Base-by-base conservation (phyloP, 2,797 vertebrate species). In the Austrolebias charrua region DNA sequence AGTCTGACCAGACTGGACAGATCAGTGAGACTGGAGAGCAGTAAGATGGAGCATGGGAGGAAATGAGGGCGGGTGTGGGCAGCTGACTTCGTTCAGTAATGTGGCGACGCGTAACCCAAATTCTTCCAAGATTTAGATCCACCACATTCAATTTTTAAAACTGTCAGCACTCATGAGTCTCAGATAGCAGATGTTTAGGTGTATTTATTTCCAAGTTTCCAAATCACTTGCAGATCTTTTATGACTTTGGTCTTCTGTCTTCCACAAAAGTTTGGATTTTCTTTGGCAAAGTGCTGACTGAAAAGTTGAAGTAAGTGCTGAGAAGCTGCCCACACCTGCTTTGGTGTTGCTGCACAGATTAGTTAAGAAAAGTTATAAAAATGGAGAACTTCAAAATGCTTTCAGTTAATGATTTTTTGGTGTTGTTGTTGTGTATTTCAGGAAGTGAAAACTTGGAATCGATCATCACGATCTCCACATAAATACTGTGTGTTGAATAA, bases 1-100 rank as follows among this genome's bases (percentile, higher is more conserved):
- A 94, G 93, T 92, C 87, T 90, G 90, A 92, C 90, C 89, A 89
- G 91, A 76, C 82, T 76, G 82, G 91, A 92, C 89, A 92, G 90
- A 93, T 91, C 87, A 81, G 85, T 73, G 76, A 86, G 73, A 33
- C 71, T 38, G 61, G 78, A 69, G 48, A 71, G 77, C 43, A 47
- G 71, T 43, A 59, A 76, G 82, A 84, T 75, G 78, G 76, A 78
- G 75, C 5, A 15, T 62, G 45, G 44, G 71, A 75, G 79, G 82
- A 82, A 84, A 71, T 54, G 71, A 51, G 55, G 60, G 65, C 50
- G 71, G 45, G 65, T 74, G 74, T 57, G 65, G 42, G 66, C 69
- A 60, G 68, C 3, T 47, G 43, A 72, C 14, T 52, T 63, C 63
- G 73, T 79, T 83, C 76, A 78, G 81, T 49, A 44, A 53, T 28